phyloP scores from a whole-genome alignment of 2,113 vertebrate species.

The Malurus melanocephalus region DNA sequence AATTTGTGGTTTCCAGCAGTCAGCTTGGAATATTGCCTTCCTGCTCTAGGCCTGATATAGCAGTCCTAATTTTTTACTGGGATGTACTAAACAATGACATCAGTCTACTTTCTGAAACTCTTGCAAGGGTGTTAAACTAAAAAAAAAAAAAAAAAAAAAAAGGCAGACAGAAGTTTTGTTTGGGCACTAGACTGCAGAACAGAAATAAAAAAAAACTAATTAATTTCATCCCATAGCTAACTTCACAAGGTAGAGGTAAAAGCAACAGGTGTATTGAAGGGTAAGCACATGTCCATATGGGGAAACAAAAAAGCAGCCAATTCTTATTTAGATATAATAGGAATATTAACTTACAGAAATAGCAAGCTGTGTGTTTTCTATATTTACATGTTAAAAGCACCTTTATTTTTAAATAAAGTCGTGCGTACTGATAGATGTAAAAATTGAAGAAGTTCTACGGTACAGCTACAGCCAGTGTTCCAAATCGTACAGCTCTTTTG shows the following conservation, averaged over 20 bases:
- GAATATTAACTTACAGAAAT: background rate
- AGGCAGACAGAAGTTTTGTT: background rate
- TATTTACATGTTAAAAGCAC: background rate
- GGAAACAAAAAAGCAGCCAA: background rate
- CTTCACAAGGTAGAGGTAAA: background rate
- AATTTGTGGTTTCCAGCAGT: slow-evolving; percentile 15
- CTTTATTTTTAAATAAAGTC: background rate
- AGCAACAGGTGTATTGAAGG: background rate
- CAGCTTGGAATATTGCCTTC: background rate
- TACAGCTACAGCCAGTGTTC: background rate
- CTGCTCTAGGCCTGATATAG: background rate
- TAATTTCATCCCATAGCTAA: background rate
- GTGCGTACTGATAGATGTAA: background rate
- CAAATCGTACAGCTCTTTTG: background rate
- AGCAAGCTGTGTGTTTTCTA: background rate
- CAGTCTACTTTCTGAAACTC: background rate
- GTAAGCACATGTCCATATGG: background rate
- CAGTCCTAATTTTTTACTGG: background rate
- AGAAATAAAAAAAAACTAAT: background rate
- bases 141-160: background rate
- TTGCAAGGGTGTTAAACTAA: background rate
- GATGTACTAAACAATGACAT: background rate
- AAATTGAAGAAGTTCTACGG: background rate
- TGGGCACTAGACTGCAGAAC: background rate
- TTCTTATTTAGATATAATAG: background rate